These are phyloP conservation scores for Scaptomyza parva DNA, from an alignment of 2,888 invertebrate genomes.

Conservation along the genomic window DNA sequence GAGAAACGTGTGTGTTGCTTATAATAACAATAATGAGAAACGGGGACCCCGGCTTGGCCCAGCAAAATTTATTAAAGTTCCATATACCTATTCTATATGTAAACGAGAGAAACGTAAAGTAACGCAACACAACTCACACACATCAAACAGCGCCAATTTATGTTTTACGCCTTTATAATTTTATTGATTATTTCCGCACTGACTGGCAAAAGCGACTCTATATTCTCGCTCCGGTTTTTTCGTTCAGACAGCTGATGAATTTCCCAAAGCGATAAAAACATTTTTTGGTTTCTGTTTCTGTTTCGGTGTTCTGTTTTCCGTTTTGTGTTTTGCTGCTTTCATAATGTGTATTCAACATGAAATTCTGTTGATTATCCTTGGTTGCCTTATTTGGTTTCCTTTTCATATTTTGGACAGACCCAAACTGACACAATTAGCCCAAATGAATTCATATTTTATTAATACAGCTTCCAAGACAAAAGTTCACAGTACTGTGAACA, in stretches of 20 bases:
- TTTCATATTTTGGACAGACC: constrained; percentile 55
- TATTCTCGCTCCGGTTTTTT: not conserved
- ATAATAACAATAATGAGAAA: constrained; percentile 53
- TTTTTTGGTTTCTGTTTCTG: constrained; percentile 21
- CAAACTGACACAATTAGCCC: constrained; percentile 57
- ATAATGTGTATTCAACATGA: constrained; percentile 42
- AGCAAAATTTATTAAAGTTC: constrained; percentile 30
- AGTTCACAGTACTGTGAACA: not conserved
- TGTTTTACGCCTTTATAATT: constrained; percentile 76
- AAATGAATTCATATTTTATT: constrained; percentile 36
- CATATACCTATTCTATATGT: constrained; percentile 6
- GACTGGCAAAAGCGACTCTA: constrained; percentile 54
- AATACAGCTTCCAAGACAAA: constrained; percentile 6
- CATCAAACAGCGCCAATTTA: constrained; percentile 59
- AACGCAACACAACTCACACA: constrained; percentile 7
- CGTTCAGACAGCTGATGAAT: constrained; percentile 60
- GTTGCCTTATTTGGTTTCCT: constrained; percentile 42
- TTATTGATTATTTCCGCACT: constrained; percentile 74
- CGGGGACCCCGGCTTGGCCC: constrained; percentile 19
- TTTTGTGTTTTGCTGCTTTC: constrained; percentile 20
- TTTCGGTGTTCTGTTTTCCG: constrained; percentile 7
- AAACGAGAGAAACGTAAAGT: too few species aligned
- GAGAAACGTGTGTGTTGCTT: constrained; percentile 76
- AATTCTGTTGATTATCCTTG: constrained; percentile 44
- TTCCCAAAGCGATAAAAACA: constrained; percentile 60